phyloP scores from a whole-genome alignment of 2,113 vertebrate species.

The Bolborhynchus lineola region DNA sequence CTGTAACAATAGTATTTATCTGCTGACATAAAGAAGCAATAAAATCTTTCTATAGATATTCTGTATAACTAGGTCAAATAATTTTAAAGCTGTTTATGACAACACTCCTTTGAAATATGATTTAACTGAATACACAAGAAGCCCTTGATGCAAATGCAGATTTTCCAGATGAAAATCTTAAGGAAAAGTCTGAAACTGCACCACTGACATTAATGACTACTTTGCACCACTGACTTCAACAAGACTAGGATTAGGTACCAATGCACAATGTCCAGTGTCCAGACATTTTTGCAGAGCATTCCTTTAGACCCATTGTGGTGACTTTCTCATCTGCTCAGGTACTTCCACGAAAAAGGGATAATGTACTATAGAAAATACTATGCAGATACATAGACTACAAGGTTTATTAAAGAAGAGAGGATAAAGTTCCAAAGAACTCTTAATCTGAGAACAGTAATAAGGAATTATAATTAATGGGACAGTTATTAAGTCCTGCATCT shows the following conservation, averaged over 20 bases:
- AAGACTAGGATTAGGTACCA: not conserved
- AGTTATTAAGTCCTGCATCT: not conserved
- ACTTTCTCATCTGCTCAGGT: not conserved
- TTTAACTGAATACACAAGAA: not conserved
- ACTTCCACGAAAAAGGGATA: not conserved
- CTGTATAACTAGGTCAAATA: not conserved
- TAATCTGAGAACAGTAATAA: not conserved
- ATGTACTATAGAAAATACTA: not conserved
- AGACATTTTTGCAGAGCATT: not conserved
- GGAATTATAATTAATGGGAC: not conserved
- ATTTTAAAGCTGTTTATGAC: not conserved
- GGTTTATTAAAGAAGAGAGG: not conserved
- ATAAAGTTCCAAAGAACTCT: not conserved
- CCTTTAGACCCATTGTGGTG: not conserved
- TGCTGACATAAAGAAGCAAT: conserved; percentile 53
- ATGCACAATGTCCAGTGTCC: accelerated
- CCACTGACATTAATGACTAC: not conserved
- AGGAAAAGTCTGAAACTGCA: not conserved
- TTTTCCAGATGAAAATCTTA: not conserved
- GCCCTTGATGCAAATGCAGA: not conserved
- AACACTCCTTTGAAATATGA: not conserved
- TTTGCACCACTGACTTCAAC: not conserved
- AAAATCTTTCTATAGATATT: not conserved
- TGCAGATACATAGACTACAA: not conserved
- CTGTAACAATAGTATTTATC: not conserved